phyloP scores from a whole-genome alignment of 2,113 vertebrate genomes.

The Carlito syrichta region DNA sequence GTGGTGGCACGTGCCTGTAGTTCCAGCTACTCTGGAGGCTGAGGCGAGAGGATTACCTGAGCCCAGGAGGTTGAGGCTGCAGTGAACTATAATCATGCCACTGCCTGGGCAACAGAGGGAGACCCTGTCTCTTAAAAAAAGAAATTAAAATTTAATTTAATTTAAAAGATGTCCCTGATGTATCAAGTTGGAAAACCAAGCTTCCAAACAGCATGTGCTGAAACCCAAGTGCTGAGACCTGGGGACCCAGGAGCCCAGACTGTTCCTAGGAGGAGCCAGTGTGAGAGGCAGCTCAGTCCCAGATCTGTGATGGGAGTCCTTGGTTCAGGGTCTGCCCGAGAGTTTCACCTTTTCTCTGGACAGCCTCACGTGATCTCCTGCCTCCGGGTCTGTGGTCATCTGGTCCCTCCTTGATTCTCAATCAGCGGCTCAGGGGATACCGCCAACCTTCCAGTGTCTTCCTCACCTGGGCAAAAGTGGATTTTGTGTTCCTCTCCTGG shows the following conservation, averaged over 20 bases:
- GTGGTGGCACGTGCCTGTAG: background rate
- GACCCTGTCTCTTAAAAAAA: background rate
- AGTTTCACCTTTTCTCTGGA: background rate
- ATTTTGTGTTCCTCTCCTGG: background rate
- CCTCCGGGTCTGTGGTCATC: background rate
- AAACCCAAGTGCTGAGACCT: background rate
- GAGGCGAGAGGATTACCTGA: background rate
- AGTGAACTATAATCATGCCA: background rate
- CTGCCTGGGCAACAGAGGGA: background rate
- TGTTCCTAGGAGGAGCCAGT: background rate
- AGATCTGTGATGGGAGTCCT: background rate
- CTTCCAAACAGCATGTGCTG: background rate
- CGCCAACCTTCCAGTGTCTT: background rate
- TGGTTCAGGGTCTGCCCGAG: background rate
- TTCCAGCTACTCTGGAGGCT: background rate
- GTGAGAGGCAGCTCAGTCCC: background rate
- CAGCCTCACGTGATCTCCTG: rapidly evolving
- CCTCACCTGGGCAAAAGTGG: background rate
- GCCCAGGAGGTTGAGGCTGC: background rate
- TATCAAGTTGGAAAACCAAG: background rate
- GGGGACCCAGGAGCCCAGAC: too few species aligned
- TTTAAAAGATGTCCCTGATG: background rate
- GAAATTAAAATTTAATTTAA: too few species aligned
- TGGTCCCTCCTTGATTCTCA: background rate
- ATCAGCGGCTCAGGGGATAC: background rate